Percentiles rank a stretch among this genome's conserved stretches.
Conservation (phyloP, 2,113 vertebrate species). For the Bungarus multicinctus region DNA sequence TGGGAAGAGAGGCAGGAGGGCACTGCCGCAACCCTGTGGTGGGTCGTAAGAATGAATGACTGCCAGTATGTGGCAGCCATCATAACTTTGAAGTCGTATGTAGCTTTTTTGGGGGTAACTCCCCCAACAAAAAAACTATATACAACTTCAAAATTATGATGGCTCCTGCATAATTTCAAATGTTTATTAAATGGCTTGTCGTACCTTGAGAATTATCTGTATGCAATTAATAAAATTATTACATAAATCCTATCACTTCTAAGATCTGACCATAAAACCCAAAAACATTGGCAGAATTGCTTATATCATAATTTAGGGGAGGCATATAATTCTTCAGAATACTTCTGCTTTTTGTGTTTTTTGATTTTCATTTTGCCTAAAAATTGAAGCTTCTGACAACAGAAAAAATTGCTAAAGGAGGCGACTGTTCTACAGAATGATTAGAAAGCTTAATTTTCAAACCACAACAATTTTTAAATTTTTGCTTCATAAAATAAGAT, state of each 20-base stretch:
- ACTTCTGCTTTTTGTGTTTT: neutral
- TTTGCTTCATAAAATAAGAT: neutral
- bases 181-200: neutral
- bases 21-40: too few species aligned
- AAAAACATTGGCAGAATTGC: neutral
- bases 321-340: neutral
- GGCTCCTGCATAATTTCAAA: neutral
- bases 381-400: neutral
- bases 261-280: neutral
- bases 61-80: too few species aligned
- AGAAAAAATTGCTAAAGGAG: neutral
- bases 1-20: too few species aligned
- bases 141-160: too few species aligned
- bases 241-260: neutral
- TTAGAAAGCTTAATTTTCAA: neutral
- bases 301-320: neutral
- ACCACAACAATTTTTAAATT: neutral
- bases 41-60: too few species aligned
- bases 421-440: neutral
- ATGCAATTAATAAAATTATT: neutral
- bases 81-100: too few species aligned
- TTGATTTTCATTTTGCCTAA: neutral
- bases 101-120: neutral
- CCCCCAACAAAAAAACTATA: too few species aligned
- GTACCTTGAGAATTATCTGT: neutral